Evolutionary conservation across 1,140 invertebrate genomes (phyloP), one percentile per base, ranked within the genome.

Genomic region (Phymastichus coffea): DNA sequence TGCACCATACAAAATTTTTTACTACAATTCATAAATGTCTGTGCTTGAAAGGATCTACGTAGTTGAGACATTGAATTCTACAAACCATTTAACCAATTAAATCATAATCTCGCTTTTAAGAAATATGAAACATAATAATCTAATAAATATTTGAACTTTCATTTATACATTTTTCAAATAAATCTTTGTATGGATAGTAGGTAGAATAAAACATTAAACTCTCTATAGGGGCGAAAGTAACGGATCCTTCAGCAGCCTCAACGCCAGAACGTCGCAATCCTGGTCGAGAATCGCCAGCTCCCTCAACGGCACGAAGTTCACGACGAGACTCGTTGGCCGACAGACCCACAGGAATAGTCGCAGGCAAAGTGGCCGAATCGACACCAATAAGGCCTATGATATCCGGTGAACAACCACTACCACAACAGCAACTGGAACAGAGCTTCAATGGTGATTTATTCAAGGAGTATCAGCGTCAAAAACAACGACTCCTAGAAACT

Each of bases 391-490:
- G 60, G 12, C 43, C 65, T 4, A 20, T 61, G 1, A 15, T 4
- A 22, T 23, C 2, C 8, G 17, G 35, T 28, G 37, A 43, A 22
- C 37, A 51, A n/a, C 78, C 25, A 64, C 70, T 28, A 61, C 74
- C 15, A 66, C 73, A 22, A 51, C 72, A 71, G 19, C 74, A 78
- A 2, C 73, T 70, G 46, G 85, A 86, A 52, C 84, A 84, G 23
- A 84, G 84, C 68, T 87, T 83, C 65, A 81, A 84, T 63, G 83
- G 87, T 17, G 87, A 89, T 67, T 68, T 90, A 19, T 79, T 89
- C 22, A 88, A 87, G 61, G 88, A 90, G 67, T 89, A 87, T 67
- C 87, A 89, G 64, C 86, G 85, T 44, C 86, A 88, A 64, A 88
- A 88, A 65, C 86, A 88, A 63, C 81, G 81, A 63, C 72, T 87